Percentiles rank a stretch among this genome's conserved stretches.
Evolutionary conservation across 2,113 vertebrate species (phyloP).

Genomic region (Laterallus jamaicensis): DNA sequence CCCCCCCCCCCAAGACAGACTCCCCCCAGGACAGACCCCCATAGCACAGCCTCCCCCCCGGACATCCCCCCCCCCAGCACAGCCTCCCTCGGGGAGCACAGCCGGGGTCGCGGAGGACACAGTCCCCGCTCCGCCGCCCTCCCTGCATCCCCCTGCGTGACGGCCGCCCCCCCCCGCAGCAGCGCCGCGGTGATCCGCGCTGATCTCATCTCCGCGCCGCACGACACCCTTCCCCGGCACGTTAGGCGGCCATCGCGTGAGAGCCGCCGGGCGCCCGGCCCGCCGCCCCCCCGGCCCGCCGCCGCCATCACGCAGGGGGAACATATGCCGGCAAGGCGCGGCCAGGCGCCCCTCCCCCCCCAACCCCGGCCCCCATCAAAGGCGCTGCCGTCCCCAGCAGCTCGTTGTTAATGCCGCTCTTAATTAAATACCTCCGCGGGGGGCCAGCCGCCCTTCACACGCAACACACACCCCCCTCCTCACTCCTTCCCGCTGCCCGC

Average conservation of each 20-base stretch:
- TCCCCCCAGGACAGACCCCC: no score
- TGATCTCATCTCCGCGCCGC: constrained; percentile 61
- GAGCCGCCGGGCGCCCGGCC: not conserved
- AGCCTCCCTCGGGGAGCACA: no score
- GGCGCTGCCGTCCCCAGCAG: not conserved
- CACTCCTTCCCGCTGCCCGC: not conserved
- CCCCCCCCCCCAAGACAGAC: no score
- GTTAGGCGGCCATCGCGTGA: constrained; percentile 24
- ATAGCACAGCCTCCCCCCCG: no score
- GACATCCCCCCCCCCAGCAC: no score
- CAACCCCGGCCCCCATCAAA: not conserved
- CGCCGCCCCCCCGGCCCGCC: not conserved
- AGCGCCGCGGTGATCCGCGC: constrained; percentile 25
- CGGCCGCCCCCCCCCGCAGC: not conserved
- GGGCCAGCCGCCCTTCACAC: constrained; percentile 17
- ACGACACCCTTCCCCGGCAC: constrained; percentile 58
- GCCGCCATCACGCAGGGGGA: constrained; percentile 13
- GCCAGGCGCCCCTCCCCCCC: not conserved
- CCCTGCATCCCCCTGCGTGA: constrained; percentile 40
- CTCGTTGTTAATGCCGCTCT: not conserved
- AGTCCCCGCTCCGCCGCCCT: no score
- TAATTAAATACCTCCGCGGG: constrained; percentile 22
- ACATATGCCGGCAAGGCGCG: constrained; percentile 12
- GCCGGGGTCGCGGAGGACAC: not conserved
- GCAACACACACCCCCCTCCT: not conserved